These are phyloP conservation scores for Yponomeuta plumbellus DNA, from an alignment of 2,888 invertebrate species.

Conservation along the genomic window DNA sequence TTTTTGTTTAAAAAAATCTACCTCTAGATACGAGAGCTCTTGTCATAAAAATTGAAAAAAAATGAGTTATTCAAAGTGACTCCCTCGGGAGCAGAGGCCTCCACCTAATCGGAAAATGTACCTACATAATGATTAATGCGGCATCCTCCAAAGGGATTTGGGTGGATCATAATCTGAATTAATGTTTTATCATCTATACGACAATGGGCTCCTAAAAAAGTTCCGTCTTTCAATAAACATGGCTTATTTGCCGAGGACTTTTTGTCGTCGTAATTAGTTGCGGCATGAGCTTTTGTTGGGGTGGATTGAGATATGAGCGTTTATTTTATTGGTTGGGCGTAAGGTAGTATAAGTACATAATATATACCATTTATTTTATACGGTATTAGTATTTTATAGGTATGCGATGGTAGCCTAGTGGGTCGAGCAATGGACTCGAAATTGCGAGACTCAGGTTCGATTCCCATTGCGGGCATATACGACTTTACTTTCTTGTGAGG, in stretches of 20 bases:
- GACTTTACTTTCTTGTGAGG: too few relatives aligned
- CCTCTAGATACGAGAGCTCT: not conserved
- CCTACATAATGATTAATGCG: constrained; percentile 1
- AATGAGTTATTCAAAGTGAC: not conserved
- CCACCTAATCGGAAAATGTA: not conserved
- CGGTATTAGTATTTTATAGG: too few relatives aligned
- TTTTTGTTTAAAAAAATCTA: not conserved
- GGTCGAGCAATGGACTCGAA: too few relatives aligned
- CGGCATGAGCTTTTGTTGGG: not conserved
- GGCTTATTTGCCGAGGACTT: not conserved
- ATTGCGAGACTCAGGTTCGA: too few relatives aligned
- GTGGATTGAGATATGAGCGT: too few relatives aligned
- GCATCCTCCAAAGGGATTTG: not conserved
- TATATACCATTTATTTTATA: too few relatives aligned
- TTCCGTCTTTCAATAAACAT: constrained; percentile 3
- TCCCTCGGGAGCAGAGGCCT: not conserved
- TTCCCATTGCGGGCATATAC: too few relatives aligned
- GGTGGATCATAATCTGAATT: not conserved
- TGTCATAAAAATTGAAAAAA: not conserved
- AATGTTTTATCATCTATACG: not conserved
- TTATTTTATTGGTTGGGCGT: too few relatives aligned
- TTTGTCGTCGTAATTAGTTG: not conserved
- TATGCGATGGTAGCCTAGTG: too few relatives aligned
- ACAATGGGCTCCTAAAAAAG: not conserved
- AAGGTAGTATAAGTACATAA: too few relatives aligned